These are phyloP conservation scores for Percina caprodes DNA, from an alignment of 2,113 vertebrate species.

Conservation along the genomic window DNA sequence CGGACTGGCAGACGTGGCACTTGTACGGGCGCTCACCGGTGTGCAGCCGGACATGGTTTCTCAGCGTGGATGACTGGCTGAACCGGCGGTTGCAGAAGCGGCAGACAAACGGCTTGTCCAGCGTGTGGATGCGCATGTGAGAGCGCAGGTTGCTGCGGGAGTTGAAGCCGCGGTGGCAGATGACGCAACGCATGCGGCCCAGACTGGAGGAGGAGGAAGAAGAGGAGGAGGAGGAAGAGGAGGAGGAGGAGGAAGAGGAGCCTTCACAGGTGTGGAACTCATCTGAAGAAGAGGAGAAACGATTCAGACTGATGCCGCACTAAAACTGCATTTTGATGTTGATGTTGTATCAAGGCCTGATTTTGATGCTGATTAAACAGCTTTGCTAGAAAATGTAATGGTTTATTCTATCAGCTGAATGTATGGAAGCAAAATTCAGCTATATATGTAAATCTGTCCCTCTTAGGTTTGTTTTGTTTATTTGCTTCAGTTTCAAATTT, in stretches of 20 bases:
- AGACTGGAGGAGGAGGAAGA: constrained; percentile 89
- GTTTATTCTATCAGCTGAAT: too few species aligned
- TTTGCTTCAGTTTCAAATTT: too few species aligned
- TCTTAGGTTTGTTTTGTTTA: too few species aligned
- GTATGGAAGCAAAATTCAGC: too few species aligned
- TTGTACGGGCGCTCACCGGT: constrained; percentile 98
- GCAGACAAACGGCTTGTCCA: constrained; percentile 98
- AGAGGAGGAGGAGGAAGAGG: constrained; percentile 83
- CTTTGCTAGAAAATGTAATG: too few species aligned
- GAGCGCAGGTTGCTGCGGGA: constrained; percentile 99
- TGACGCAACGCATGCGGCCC: constrained; percentile 97
- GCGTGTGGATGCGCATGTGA: constrained; percentile 99
- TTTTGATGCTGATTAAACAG: too few species aligned
- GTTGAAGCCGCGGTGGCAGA: constrained; percentile 99
- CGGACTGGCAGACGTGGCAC: constrained; percentile 98
- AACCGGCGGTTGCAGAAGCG: constrained; percentile 99
- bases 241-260: constrained; percentile 57
- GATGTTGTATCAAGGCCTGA: too few species aligned
- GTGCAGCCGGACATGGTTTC: constrained; percentile 97
- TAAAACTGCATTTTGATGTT: too few species aligned
- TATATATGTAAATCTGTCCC: too few species aligned
- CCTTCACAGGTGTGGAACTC: constrained; percentile 90
- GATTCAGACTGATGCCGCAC: too few species aligned
- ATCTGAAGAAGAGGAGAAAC: constrained; percentile 79
- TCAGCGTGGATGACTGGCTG: constrained; percentile 98